Percentiles rank a stretch among this genome's conserved stretches.
Conservation (phyloP, 1,140 invertebrate species). For the Listronotus oregonensis region DNA sequence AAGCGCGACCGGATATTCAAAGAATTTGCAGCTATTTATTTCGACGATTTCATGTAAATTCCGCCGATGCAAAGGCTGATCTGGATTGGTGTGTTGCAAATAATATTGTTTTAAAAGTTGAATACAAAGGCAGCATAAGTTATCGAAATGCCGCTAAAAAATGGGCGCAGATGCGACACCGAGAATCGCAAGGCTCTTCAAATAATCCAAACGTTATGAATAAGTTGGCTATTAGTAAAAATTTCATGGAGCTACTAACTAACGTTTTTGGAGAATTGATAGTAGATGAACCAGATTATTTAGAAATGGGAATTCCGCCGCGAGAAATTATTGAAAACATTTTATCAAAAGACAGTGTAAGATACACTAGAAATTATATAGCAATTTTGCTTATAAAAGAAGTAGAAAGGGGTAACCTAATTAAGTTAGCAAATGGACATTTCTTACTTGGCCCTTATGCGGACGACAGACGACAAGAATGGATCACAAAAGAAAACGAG, state of each 20-base stretch:
- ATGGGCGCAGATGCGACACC: constrained; percentile 60
- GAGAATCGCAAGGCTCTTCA: constrained; percentile 54
- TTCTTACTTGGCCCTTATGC: constrained; percentile 64
- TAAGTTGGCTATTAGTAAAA: constrained; percentile 41
- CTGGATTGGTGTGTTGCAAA: constrained; percentile 75
- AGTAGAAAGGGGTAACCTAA: constrained; percentile 67
- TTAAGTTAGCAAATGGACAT: constrained; percentile 70
- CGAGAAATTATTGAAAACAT: constrained; percentile 68
- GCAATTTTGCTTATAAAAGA: constrained; percentile 70
- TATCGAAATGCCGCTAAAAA: constrained; percentile 82
- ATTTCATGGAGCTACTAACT: constrained; percentile 62
- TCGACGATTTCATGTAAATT: constrained; percentile 72
- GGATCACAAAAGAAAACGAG: constrained; percentile 19
- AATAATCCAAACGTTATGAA: constrained; percentile 54
- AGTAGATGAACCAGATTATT: constrained; percentile 71
- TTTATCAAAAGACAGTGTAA: constrained; percentile 64
- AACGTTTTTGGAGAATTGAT: constrained; percentile 71
- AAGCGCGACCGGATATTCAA: constrained; percentile 81
- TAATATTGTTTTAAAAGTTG: constrained; percentile 80
- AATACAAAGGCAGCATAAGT: constrained; percentile 84
- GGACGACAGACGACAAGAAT: constrained; percentile 42
- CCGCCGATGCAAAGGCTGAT: constrained; percentile 73
- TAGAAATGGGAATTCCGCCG: constrained; percentile 71
- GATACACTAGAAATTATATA: constrained; percentile 68
- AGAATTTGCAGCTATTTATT: constrained; percentile 81